Evolutionary conservation across 2,888 invertebrate species (phyloP), one percentile per base, ranked within the genome.

Genomic region (Drosophila subquinaria): DNA sequence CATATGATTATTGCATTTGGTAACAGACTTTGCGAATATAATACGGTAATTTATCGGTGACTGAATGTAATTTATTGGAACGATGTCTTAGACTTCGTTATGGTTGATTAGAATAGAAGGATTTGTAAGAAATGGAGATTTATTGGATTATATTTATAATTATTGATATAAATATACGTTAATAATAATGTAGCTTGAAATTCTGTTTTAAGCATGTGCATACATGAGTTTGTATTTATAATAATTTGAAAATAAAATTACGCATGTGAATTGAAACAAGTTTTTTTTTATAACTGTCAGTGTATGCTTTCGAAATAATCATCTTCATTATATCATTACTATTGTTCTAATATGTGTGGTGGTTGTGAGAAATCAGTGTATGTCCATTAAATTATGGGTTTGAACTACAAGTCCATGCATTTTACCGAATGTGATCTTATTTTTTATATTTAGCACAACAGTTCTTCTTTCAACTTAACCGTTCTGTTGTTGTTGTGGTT

Each of bases 131-230:
- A 82, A 77, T 76, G 70, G 79, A 79, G 85, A 80, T 84, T 84
- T 84, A 84, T 84, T 84, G 69, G 70, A 77, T 72, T 73, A 76
- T 82, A 84, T 77, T 79, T 81, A 77, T 85, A 82, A 77, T 81
- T 84, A 69, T 77, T 65, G 72, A 74, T 85, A 85, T 85, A 85
- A 82, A 85, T 85, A 84, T 84, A 76, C 61, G 71, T 77, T 82
- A 76, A 73, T 76, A 76, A 81, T 81, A 76, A 74, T 82, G 74
- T 69, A 60, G 75, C 68, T 81, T 75, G 68, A 65, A 74, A 55
- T 81, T 70, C 47, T 64, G 65, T 76, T 69, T 60, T 56, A 64
- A 73, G 68, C 76, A 66, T 79, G 76, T 69, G 75, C 73, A 64
- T 76, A 53, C 69, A 68, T 81, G 73, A 76, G 61, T 75, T 70